Evolutionary conservation across 2,888 invertebrate species (phyloP), one percentile per base, ranked within the genome.

Genomic region (Caradrina kadenii): DNA sequence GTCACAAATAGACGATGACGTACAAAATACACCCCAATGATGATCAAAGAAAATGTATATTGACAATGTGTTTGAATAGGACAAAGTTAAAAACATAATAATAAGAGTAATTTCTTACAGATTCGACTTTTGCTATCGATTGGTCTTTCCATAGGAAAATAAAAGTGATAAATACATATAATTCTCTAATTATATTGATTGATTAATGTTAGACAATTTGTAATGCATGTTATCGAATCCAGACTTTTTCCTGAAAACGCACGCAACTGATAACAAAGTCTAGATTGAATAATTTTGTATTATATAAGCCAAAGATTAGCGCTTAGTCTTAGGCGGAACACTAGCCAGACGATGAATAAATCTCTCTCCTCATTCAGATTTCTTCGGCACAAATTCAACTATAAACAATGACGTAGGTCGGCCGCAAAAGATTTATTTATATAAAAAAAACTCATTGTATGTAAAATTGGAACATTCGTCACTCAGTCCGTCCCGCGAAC

Each of bases 1-100:
- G 84, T 74, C 76, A 82, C 78, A 76, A 77, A 81, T 67, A 80
- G 66, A 68, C 78, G 82, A 85, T 87, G 87, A 87, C 83, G 77
- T 73, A 79, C 73, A 73, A 76, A 87, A 87, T 86, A 80, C 75
- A 80, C 85, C 86, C 76, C 68, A 72, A 79, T 73, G 62, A 68
- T 67, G 64, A 70, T 81, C 73, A 79, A 79, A 79, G 76, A 65
- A 76, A 68, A 52, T 61, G 53, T 39, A 17, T 26, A 52, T 19
- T 54, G 60, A 60, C 42, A 59, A 48, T 7, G 42, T 53, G 21
- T 19, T n/a, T n/a, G n/a, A n/a, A n/a, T 54, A n/a, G 21, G 35
- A 64, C 31, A 17, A 17, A 4, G 19, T 11, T 31, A 10, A 0
- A 2, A 35, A 45, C 35, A 48, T 53, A 10, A 39, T 11, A 31